phyloP scores from a whole-genome alignment of 1,140 invertebrate genomes.

The Sarcophaga peregrina region DNA sequence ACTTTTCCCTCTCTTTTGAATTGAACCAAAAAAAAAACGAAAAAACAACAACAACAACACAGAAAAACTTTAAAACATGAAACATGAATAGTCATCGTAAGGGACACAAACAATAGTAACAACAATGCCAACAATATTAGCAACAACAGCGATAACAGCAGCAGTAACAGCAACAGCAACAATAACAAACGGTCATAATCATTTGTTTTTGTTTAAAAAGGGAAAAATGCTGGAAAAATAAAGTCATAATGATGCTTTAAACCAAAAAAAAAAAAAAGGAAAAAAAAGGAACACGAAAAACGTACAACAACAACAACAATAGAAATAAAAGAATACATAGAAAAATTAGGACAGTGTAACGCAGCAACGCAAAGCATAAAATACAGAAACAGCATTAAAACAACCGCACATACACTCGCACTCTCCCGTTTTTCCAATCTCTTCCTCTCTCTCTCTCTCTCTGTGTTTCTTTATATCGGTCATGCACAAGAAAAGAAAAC shows the following conservation, averaged over 20 bases:
- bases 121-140: neutral
- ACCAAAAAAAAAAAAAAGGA: neutral
- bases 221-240: slow-evolving; percentile 17
- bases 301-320: too few species aligned
- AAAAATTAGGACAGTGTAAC: slow-evolving; percentile 23
- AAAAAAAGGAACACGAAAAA: neutral
- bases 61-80: too few species aligned
- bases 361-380: neutral
- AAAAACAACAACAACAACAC: too few species aligned
- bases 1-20: neutral
- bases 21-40: neutral
- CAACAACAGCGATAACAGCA: neutral
- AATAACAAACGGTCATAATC: neutral
- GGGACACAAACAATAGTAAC: neutral
- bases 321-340: neutral
- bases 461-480: too few species aligned
- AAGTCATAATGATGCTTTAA: slow-evolving; percentile 25
- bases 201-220: neutral
- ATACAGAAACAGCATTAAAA: neutral
- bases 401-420: too few species aligned
- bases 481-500: neutral
- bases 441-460: too few species aligned
- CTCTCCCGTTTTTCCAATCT: too few species aligned
- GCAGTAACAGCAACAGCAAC: neutral
- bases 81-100: slow-evolving; percentile 4